phyloP scores from a whole-genome alignment of 2,797 vertebrate species.

The Coendou prehensilis region DNA sequence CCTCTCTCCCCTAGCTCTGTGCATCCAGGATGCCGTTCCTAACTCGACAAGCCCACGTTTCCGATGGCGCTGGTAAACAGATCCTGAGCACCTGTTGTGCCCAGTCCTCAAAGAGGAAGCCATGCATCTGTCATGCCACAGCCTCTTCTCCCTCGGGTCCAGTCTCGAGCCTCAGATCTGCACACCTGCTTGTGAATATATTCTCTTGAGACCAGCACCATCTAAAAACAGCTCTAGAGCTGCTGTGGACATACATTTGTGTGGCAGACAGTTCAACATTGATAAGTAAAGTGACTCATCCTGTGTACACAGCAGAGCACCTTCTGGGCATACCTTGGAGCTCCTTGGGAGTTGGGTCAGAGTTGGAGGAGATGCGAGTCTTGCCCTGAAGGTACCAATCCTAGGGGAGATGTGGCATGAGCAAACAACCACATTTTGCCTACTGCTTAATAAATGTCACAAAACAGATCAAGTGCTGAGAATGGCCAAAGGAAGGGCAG shows the following conservation, averaged over 20 bases:
- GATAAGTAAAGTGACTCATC: background rate
- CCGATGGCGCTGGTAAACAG: background rate
- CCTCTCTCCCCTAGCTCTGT: background rate
- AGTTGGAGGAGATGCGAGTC: background rate
- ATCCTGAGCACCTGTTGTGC: slow-evolving; percentile 40
- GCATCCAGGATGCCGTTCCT: background rate
- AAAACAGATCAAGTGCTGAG: slow-evolving; percentile 28
- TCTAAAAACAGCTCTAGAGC: background rate
- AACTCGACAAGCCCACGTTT: background rate
- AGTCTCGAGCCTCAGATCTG: background rate
- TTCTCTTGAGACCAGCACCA: background rate
- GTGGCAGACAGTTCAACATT: background rate
- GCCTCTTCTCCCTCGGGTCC: background rate
- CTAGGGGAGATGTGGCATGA: background rate
- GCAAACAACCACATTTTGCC: background rate
- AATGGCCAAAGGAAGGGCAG: background rate
- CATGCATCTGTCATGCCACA: background rate
- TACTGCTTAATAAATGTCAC: slow-evolving; percentile 9
- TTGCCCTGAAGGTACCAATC: background rate
- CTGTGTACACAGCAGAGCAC: background rate
- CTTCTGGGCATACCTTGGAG: background rate
- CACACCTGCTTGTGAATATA: background rate
- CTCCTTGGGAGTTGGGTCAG: slow-evolving; percentile 5
- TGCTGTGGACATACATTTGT: background rate
- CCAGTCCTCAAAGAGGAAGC: slow-evolving; percentile 1